Evolutionary conservation across 2,888 invertebrate genomes (phyloP).

Genomic region (Apamea sordens): DNA sequence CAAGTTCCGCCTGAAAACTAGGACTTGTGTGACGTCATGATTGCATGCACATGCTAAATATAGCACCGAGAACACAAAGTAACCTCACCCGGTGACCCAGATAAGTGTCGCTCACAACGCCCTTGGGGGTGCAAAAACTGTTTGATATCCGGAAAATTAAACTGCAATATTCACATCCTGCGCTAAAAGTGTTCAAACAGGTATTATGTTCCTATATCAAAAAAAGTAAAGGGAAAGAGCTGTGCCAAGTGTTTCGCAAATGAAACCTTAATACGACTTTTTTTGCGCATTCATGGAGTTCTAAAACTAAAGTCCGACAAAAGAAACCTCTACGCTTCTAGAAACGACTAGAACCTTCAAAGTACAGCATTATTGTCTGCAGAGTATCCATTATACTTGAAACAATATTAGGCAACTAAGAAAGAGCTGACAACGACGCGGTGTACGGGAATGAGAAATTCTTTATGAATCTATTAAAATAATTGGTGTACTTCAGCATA

Average conservation of each 20-base stretch:
- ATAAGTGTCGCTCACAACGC: constrained; percentile 57
- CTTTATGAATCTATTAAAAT: background rate
- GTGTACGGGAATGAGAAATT: background rate
- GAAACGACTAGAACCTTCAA: constrained; percentile 10
- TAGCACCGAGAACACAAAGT: constrained; percentile 70
- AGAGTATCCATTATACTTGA: constrained; percentile 1
- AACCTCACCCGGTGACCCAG: constrained; percentile 77
- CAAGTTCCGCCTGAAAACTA: constrained; percentile 77
- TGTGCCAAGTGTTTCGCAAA: background rate
- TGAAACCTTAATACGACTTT: background rate
- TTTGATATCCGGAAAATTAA: constrained; percentile 51
- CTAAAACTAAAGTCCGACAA: background rate
- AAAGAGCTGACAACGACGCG: background rate
- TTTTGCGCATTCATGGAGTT: background rate
- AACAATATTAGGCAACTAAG: background rate
- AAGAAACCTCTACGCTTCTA: background rate
- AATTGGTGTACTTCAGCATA: background rate
- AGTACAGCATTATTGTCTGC: constrained; percentile 6
- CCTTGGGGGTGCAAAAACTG: constrained; percentile 55
- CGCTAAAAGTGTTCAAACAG: background rate
- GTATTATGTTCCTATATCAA: too few species aligned
- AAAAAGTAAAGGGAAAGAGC: background rate
- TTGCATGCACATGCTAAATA: constrained; percentile 79
- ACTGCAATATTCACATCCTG: constrained; percentile 27
- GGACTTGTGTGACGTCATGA: constrained; percentile 80